Conservation (phyloP, 2,888 invertebrate genomes). For the Mechanitis mazaeus region DNA sequence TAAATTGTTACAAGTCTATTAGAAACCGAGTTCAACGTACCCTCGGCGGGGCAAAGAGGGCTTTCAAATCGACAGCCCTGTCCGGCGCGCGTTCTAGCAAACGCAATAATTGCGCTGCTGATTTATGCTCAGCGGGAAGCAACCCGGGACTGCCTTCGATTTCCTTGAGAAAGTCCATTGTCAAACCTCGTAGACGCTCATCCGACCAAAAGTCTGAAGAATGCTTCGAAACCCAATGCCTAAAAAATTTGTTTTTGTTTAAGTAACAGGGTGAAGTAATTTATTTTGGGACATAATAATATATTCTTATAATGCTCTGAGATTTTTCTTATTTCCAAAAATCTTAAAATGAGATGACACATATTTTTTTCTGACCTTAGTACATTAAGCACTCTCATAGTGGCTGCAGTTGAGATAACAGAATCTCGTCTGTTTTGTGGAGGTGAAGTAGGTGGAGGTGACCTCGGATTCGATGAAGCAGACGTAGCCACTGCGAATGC, state of each 20-base stretch:
- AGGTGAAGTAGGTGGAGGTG: slow-evolving; percentile 74
- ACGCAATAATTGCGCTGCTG: slow-evolving; percentile 87
- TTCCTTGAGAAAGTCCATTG: slow-evolving; percentile 91
- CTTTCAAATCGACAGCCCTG: slow-evolving; percentile 81
- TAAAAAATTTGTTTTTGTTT: slow-evolving; percentile 31
- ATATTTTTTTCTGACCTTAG: slow-evolving; percentile 67
- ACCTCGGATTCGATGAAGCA: slow-evolving; percentile 88
- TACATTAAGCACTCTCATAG: slow-evolving; percentile 93
- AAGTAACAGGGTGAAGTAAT: no score
- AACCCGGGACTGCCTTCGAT: slow-evolving; percentile 89
- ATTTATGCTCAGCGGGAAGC: slow-evolving; percentile 91
- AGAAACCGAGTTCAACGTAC: slow-evolving; percentile 50
- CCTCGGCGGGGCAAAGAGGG: slow-evolving; percentile 81
- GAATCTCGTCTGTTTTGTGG: slow-evolving; percentile 78
- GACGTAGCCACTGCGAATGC: slow-evolving; percentile 95
- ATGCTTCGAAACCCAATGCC: slow-evolving; percentile 95
- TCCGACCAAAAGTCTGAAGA: slow-evolving; percentile 91
- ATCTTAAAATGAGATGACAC: no score
- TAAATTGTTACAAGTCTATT: no score
- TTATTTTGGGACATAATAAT: no score
- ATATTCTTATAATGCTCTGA: no score
- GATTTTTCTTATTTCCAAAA: no score
- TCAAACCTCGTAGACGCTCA: slow-evolving; percentile 82
- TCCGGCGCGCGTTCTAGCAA: slow-evolving; percentile 86
- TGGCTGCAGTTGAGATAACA: slow-evolving; percentile 93